Percentiles rank a stretch among this genome's conserved stretches.
phyloP scores from a whole-genome alignment of 2,113 vertebrate genomes.

The Typhlomys cinereus region DNA sequence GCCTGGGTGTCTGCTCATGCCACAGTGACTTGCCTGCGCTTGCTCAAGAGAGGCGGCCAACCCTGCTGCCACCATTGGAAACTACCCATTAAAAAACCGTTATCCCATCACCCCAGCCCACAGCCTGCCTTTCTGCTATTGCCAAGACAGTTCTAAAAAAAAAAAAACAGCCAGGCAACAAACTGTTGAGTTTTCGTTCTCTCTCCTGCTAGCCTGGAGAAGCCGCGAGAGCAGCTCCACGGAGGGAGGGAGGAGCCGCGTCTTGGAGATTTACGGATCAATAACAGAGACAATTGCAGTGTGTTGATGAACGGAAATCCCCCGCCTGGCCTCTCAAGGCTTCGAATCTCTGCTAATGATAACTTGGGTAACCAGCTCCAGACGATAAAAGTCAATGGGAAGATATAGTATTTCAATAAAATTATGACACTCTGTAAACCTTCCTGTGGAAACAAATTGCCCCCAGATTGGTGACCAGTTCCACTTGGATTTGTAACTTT shows the following conservation, averaged over 20 bases:
- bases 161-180: not conserved
- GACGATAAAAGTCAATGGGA: constrained; percentile 87
- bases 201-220: constrained; percentile 59
- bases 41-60: constrained; percentile 69
- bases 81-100: constrained; percentile 81
- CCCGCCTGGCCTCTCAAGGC: constrained; percentile 69
- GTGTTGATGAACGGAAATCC: constrained; percentile 81
- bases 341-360: constrained; percentile 76
- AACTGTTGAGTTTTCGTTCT: constrained; percentile 36
- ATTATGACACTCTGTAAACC: constrained; percentile 87
- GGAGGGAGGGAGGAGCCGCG: constrained; percentile 73
- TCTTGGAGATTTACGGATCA: constrained; percentile 85
- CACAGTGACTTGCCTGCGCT: constrained; percentile 69
- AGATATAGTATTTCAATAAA: constrained; percentile 91
- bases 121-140: constrained; percentile 75
- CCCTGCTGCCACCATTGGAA: constrained; percentile 68
- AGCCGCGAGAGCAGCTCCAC: constrained; percentile 6
- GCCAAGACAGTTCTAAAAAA: constrained; percentile 79
- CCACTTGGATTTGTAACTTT: constrained; percentile 88
- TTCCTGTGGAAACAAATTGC: constrained; percentile 85
- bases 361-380: constrained; percentile 80
- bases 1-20: constrained; percentile 30
- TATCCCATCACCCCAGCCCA: constrained; percentile 53
- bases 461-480: constrained; percentile 82
- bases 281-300: constrained; percentile 84